Base-by-base conservation (phyloP, 92 coral and sea anemone genomes). In the Phenganax subtilis region DNA sequence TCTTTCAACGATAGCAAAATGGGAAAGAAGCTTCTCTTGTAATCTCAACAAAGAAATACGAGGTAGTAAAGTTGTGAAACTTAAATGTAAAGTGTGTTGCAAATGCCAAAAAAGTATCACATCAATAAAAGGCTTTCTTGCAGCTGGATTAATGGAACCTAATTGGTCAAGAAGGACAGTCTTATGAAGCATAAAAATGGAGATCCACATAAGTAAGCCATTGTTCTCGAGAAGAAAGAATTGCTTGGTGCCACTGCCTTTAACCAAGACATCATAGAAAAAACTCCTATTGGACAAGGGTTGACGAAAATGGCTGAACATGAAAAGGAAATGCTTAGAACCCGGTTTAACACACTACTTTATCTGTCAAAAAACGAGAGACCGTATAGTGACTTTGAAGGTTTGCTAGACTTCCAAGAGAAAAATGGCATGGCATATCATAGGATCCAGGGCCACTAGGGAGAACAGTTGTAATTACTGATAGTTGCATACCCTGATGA, bases 141-240 rank as follows among this genome's bases (percentile, higher is more conserved):
- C 75, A 27, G 75, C 30, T 69, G 75, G 75, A 69, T 69, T 69
- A 14, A 51, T 15, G 67, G 67, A 69, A 69, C 75, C 27, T 52
- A 69, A 2, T 69, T 11, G 75, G 31, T 66, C 11, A 66, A 66
- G n/a, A 69, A 69, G 75, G 75, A 69, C 67, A 61, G 67, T 61
- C 67, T 61, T 8, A 12, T 12, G 9, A 69, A 69, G 52, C 53
- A 69, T 51, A 69, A 8, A 9, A 69, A 69, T 51, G 75, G 75
- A 30, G 75, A 69, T 69, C 75, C 52, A 29, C 75, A 30, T 29
- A 69, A 69, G 20, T 69, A 69, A 8, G 75, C 75, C 31, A 12
- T 69, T 16, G 75, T 8, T 3, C 75, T 69, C 14, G 16, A 69
- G 14, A 7, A 30, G 53, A 69, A 69, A 69, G 75, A 69, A 20